Conservation (phyloP, 1,140 invertebrate species). For the Listronotus bonariensis region DNA sequence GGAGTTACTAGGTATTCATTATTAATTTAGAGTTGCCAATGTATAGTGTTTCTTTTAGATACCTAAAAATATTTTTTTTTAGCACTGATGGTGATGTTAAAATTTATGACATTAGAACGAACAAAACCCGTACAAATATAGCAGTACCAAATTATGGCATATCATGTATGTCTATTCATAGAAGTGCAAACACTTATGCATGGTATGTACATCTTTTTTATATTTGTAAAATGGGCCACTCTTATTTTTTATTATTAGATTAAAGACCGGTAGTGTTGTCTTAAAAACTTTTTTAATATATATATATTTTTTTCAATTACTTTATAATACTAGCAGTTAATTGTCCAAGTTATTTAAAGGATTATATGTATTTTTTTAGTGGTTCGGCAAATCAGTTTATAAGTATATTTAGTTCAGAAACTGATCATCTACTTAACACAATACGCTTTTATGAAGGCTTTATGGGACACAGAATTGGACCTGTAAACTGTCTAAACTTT, state of each 20-base stretch:
- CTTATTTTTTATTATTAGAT: no score
- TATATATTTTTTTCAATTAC: no score
- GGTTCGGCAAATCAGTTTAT: conserved; percentile 83
- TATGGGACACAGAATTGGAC: conserved; percentile 83
- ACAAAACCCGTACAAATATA: conserved; percentile 65
- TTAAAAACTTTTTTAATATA: no score
- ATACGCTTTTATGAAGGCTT: conserved; percentile 91
- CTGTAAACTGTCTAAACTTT: conserved; percentile 84
- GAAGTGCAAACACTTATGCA: conserved; percentile 76
- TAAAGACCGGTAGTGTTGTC: no score
- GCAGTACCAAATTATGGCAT: conserved; percentile 56
- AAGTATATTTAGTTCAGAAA: conserved; percentile 72
- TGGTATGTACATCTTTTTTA: conserved; percentile 65
- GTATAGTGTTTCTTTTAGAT: no score
- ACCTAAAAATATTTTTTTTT: no score
- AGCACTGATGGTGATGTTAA: conserved; percentile 77
- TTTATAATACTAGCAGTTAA: no score
- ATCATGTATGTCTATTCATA: conserved; percentile 82
- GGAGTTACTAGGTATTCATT: no score
- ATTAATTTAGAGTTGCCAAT: no score
- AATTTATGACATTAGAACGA: conserved; percentile 80
- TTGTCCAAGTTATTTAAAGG: no score
- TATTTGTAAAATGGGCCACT: no score
- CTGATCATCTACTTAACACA: conserved; percentile 69
- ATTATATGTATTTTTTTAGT: conserved; percentile 63